Conservation (phyloP, 2,797 vertebrate species). For the Rallus crepitans region DNA sequence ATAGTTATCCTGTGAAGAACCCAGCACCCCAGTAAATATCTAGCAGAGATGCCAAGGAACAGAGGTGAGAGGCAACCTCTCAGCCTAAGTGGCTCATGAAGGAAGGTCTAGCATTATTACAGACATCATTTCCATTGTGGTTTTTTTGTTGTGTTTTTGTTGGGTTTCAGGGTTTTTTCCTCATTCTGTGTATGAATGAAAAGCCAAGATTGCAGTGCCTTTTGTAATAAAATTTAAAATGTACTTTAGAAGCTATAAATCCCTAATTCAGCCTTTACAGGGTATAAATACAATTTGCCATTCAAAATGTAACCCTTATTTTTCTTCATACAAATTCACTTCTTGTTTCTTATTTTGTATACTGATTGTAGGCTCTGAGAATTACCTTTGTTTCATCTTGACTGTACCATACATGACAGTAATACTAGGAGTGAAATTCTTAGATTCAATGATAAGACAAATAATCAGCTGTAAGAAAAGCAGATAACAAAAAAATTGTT, state of each 20-base stretch:
- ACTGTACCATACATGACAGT: rapidly evolving
- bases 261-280: neutral
- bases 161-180: rapidly evolving
- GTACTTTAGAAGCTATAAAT: neutral
- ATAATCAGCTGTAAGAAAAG: neutral
- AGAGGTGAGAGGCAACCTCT: neutral
- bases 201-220: neutral
- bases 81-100: neutral
- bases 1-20: neutral
- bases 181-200: neutral
- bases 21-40: neutral
- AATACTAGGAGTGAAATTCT: neutral
- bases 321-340: neutral
- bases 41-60: neutral
- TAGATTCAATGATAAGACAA: neutral
- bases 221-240: neutral
- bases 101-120: neutral
- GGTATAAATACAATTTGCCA: neutral
- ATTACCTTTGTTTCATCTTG: neutral
- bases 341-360: neutral
- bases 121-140: neutral
- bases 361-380: neutral
- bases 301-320: neutral
- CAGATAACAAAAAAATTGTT: neutral
- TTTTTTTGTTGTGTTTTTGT: neutral